Evolutionary conservation across 2,113 vertebrate species (phyloP).

Genomic region (Laticauda laticaudata): DNA sequence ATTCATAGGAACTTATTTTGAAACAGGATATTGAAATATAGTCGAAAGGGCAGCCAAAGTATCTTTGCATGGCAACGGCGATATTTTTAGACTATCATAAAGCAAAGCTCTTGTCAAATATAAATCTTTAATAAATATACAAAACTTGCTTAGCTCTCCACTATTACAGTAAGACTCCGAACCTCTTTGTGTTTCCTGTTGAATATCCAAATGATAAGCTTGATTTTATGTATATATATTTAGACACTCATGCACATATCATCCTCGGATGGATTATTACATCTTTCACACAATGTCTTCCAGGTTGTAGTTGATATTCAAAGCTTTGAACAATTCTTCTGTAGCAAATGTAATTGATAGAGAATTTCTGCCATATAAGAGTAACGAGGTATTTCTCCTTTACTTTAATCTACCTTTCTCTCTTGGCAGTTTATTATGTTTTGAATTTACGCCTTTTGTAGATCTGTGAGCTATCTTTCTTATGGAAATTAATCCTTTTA

Average conservation of each 20-base stretch:
- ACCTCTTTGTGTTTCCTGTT: slow-evolving; percentile 69
- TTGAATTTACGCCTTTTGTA: slow-evolving; percentile 92
- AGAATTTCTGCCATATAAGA: slow-evolving; percentile 79
- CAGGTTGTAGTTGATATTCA: slow-evolving; percentile 74
- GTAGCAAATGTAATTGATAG: slow-evolving; percentile 91
- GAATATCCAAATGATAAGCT: slow-evolving; percentile 76
- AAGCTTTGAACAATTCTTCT: slow-evolving; percentile 80
- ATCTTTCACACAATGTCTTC: slow-evolving; percentile 71
- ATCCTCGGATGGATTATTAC: slow-evolving; percentile 81
- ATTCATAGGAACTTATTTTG: slow-evolving; percentile 58
- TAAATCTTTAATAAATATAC: slow-evolving; percentile 71
- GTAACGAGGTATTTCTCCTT: slow-evolving; percentile 88
- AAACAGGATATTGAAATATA: slow-evolving; percentile 77
- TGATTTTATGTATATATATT: slow-evolving; percentile 72
- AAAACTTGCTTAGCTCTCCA: slow-evolving; percentile 62
- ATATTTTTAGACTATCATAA: slow-evolving; percentile 69
- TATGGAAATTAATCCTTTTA: slow-evolving; percentile 98
- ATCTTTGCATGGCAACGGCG: slow-evolving; percentile 67
- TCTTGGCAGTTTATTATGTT: slow-evolving; percentile 88
- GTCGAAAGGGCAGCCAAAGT: slow-evolving; percentile 64
- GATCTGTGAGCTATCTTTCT: slow-evolving; percentile 94
- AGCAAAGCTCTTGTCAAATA: slow-evolving; percentile 72
- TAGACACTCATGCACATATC: slow-evolving; percentile 32
- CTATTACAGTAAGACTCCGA: slow-evolving; percentile 54
- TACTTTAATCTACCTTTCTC: slow-evolving; percentile 87